Evolutionary conservation across 2,797 vertebrate genomes (phyloP).

Genomic region (Gallirallus australis): DNA sequence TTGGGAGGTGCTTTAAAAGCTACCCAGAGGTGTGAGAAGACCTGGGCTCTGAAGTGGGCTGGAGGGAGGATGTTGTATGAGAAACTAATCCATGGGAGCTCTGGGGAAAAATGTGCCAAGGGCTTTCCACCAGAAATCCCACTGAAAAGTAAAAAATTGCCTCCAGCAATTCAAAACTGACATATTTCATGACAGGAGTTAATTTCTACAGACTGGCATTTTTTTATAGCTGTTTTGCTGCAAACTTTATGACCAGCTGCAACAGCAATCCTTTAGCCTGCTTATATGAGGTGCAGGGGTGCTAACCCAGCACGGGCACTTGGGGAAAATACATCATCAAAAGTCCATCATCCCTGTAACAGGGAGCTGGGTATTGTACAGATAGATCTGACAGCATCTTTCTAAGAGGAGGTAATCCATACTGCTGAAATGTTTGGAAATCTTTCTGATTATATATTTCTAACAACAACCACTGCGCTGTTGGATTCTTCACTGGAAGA

Average conservation of each 20-base stretch:
- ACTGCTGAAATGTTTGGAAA: background rate
- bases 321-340: background rate
- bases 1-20: background rate
- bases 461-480: background rate
- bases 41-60: background rate
- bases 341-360: background rate
- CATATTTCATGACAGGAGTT: background rate
- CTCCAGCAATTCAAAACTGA: background rate
- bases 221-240: background rate
- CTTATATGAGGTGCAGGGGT: background rate
- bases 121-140: background rate
- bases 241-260: background rate
- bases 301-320: background rate
- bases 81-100: fast-evolving
- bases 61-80: background rate
- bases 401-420: background rate
- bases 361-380: background rate
- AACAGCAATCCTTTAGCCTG: background rate
- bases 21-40: background rate
- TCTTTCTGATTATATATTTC: background rate
- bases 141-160: background rate
- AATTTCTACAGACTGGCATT: background rate
- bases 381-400: background rate
- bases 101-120: fast-evolving
- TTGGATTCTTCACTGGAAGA: no score